Base-by-base conservation (phyloP, 2,888 invertebrate species). In the Rotaria macrura region DNA sequence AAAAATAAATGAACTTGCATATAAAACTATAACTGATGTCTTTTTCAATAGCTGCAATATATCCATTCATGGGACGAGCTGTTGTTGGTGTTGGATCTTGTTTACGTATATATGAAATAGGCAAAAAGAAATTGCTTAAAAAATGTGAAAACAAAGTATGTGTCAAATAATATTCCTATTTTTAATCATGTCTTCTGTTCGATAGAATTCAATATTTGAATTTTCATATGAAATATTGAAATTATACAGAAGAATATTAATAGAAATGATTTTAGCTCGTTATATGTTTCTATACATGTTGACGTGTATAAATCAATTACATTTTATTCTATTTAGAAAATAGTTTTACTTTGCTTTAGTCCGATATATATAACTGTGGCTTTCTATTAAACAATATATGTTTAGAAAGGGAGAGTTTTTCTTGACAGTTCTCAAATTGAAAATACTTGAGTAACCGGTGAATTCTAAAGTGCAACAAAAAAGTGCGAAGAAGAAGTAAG, bases 81-180 rank as follows among this genome's bases (percentile, higher is more conserved):
- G 91, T 99, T 47, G 95, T 96, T 0, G 97, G 97, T 0, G 95
- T 98, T 25, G 99, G 98, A 0, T 93, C 94, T 87, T 94, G 95
- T 93, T 92, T 99, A 43, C 92, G 98, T 85, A 93, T 99, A 57
- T 99, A 99, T 90, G 98, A 99, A 90, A 93, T 97, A 89, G 99
- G 99, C 86, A 96, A 95, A 91, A 95, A 97, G 91, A 99, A 99
- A 91, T 92, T 99, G 86, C 91, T 99, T 83, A 93, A 97, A 85
- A 99, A 99, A 92, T 98, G 98, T 92, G 99, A 99, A 92, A 99
- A 99, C 90, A 95, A 94, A 92, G 94, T 92, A 87, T n/a, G 79
- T 43, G 7, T 9, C 14, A 14, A 65, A 34, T 20, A 34, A 34
- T n/a, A 14, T 65, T 65, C n/a, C 3, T 65, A 14, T 29, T 65